Evolutionary conservation across 2,797 vertebrate genomes (phyloP), one percentile per base, ranked within the genome.

Genomic region (Crax fasciolata): DNA sequence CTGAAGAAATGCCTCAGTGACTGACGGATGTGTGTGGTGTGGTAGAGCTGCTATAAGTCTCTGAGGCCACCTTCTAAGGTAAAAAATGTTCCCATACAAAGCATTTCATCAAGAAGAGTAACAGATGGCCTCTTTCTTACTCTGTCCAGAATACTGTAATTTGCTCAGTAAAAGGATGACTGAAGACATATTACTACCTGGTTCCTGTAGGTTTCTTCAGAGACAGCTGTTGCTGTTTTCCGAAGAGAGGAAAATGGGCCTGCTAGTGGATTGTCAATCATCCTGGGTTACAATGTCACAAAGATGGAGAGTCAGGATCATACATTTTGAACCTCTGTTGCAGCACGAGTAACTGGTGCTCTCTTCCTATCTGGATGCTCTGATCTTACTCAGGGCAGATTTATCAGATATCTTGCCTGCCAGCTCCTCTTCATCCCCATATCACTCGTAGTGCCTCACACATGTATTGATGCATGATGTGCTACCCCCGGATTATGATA

Each of bases 231-330:
- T 93, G 76, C 54, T 87, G 72, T 79, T 92, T 89, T 94, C 92
- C 73, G 51, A 25, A 72, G 75, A 90, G 85, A 89, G 71, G 59
- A 72, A 94, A 93, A 90, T 35, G 68, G 39, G 4, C 5, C 17
- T 90, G 43, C n/a, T 70, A 54, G n/a, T 75, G 62, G 30, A 70
- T 13, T 96, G 88, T 94, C 95, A 91, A 66, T 96, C 91, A 95
- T 61, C 38, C 59, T 30, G 65, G 70, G 27, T 54, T 67, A 30
- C 41, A 70, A 83, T 79, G 73, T 86, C 16, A 2, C n/a, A 30
- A 61, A 93, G 77, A 78, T 27, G 44, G 32, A 51, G 46, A 83
- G 30, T 30, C 11, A 11, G n/a, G 28, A 75, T 54, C 41, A 28
- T 54, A 57, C 9, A 51, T 84, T 95, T 74, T 67, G 39, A 84